A percentile compares a stretch with the other conserved stretches of the same genome.
These are phyloP conservation scores for Seira musarum DNA, from an alignment of 2,888 invertebrate species.

Conservation along the genomic window DNA sequence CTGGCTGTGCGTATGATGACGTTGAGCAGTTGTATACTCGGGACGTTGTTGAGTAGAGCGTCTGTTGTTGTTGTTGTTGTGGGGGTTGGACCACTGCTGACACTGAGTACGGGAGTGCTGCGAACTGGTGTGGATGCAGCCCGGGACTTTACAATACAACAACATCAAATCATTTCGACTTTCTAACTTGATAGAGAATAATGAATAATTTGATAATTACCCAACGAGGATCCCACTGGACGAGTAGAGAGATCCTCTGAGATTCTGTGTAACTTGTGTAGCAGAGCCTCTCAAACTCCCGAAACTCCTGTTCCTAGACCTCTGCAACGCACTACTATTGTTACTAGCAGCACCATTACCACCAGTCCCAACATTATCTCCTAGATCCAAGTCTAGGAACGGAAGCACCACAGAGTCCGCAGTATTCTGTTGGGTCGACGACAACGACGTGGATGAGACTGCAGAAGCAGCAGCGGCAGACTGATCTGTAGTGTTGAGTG, in stretches of 20 bases:
- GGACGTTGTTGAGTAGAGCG: constrained; percentile 19
- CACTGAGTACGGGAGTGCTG: not conserved
- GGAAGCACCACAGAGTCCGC: constrained; percentile 30
- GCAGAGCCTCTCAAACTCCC: constrained; percentile 24
- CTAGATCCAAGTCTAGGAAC: constrained; percentile 38
- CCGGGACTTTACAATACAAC: not conserved
- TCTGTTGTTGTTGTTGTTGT: constrained; percentile 20
- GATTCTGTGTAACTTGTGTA: not conserved
- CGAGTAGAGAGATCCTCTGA: not conserved
- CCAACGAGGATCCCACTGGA: constrained; percentile 22
- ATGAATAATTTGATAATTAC: too few relatives aligned
- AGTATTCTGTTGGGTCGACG: not conserved
- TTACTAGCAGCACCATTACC: not conserved
- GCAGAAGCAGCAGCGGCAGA: too few relatives aligned
- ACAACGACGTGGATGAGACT: too few relatives aligned
- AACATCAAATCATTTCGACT: too few relatives aligned
- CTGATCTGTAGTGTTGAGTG: too few relatives aligned
- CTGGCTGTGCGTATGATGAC: too few relatives aligned
- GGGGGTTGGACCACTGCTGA: not conserved
- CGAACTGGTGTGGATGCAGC: too few relatives aligned
- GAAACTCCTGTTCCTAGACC: constrained; percentile 38
- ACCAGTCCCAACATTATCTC: constrained; percentile 15
- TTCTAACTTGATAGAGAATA: too few relatives aligned
- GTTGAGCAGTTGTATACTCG: constrained; percentile 12
- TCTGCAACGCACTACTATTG: not conserved